These are phyloP conservation scores for Nibea albiflora DNA, from an alignment of 2,113 vertebrate species.

Conservation along the genomic window DNA sequence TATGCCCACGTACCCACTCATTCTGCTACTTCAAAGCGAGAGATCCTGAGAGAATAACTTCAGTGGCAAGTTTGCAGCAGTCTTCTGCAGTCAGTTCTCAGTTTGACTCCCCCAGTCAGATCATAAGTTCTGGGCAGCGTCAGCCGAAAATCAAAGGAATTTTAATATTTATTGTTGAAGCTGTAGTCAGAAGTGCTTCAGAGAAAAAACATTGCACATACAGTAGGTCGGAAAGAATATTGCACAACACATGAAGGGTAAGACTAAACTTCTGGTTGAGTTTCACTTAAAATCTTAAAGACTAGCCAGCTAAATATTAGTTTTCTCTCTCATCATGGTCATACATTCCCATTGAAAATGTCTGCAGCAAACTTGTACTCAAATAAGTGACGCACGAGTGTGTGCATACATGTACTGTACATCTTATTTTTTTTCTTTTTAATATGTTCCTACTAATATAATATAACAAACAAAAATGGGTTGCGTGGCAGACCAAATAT, in stretches of 20 bases:
- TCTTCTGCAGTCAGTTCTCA: background rate
- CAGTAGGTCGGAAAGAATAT: slow-evolving; percentile 4
- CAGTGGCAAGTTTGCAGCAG: background rate
- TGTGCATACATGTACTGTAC: too few relatives aligned
- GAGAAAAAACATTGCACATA: background rate
- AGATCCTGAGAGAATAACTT: slow-evolving; percentile 35
- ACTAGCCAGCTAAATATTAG: too few relatives aligned
- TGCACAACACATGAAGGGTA: background rate
- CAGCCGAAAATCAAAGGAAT: slow-evolving; percentile 25
- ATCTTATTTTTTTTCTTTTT: background rate
- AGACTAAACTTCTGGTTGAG: background rate
- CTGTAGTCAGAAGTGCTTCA: slow-evolving; percentile 14
- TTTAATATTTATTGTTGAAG: slow-evolving; percentile 19
- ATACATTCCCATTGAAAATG: background rate
- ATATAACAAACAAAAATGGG: background rate
- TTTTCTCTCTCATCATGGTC: background rate
- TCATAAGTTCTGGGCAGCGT: background rate
- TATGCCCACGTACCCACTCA: background rate
- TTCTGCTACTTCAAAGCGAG: slow-evolving; percentile 46
- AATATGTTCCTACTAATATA: too few relatives aligned
- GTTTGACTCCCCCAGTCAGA: slow-evolving; percentile 4
- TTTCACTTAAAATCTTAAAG: background rate
- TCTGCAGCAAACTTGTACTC: background rate
- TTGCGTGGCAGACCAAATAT: too few relatives aligned
- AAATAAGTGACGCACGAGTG: background rate